Base-by-base conservation (phyloP, 2,113 vertebrate species). In the Scopus umbretta region DNA sequence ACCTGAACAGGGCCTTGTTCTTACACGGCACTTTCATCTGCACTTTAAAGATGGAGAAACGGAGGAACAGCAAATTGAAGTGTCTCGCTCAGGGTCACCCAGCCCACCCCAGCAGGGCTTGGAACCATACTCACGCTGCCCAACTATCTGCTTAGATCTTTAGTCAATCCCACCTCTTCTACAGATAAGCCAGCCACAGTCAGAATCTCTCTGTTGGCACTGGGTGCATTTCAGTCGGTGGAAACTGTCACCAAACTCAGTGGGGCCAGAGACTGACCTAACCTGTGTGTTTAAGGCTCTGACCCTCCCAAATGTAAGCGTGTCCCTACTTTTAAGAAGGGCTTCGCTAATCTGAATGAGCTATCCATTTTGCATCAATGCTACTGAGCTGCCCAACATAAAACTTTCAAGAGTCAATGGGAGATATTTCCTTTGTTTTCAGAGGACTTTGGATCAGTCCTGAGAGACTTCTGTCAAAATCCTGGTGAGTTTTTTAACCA, bases 21-120 rank as follows among this genome's bases (percentile, higher is more conserved):
- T 75, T 58, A 53, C 29, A 17, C 19, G 62, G 34, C 27, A 32
- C 43, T 36, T 74, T 21, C 50, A 52, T 3, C 80, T 27, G 7
- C 14, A 0, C 6, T 40, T 34, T 2, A 29, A 3, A n/a, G 45
- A 2, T 6, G 15, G 38, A 86, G 47, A 55, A 56, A 27, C 1
- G 7, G 32, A 68, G 66, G 52, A 42, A 40, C 8, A 50, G 8
- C 5, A 26, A 45, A 16, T 1, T 40, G 38, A 34, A 47, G 4
- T 8, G 38, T 20, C 59, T 43, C 61, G 30, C 43, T 19, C 13
- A 34, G 80, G 34, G 56, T 9, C 38, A 27, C 45, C 2, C 16
- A 40, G 19, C 52, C 38, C 42, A 4, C 32, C 18, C 5, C 2
- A 1, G 11, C 27, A 62, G 23, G 9, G 18, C 16, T 43, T 8